Conservation (phyloP, 2,888 invertebrate species). For the Pyrgus malvae region DNA sequence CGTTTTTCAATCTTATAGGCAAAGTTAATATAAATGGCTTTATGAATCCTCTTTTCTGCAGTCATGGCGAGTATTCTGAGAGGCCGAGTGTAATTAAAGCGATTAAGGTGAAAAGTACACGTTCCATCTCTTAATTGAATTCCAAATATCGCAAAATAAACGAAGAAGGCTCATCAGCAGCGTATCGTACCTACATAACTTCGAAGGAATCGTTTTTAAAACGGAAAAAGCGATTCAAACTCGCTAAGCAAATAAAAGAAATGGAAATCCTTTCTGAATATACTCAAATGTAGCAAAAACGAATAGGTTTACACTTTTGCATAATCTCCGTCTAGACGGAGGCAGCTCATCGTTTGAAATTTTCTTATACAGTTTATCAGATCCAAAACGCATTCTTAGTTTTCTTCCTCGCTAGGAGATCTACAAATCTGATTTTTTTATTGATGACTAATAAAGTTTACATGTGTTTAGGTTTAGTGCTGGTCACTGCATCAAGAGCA, state of each 20-base stretch:
- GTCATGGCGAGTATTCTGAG: constrained; percentile 33
- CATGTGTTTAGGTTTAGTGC: no score
- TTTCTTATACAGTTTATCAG: constrained; percentile 48
- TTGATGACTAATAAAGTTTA: no score
- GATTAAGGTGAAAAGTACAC: constrained; percentile 34
- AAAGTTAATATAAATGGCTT: constrained; percentile 12
- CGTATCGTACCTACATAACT: constrained; percentile 50
- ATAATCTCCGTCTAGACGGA: constrained; percentile 79
- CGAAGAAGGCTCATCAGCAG: constrained; percentile 45
- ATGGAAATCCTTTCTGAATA: constrained; percentile 39
- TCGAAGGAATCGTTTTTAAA: constrained; percentile 55
- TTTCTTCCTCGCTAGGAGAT: neutral
- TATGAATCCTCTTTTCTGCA: constrained; percentile 40
- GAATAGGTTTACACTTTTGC: constrained; percentile 67
- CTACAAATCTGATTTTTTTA: no score
- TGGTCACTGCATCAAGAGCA: no score
- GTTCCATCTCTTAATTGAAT: constrained; percentile 43
- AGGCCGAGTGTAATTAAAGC: constrained; percentile 33
- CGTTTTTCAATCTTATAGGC: neutral
- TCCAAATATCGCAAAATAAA: constrained; percentile 46
- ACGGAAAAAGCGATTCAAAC: constrained; percentile 57
- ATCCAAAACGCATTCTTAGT: neutral
- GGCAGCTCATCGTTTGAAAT: constrained; percentile 52
- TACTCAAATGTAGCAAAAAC: constrained; percentile 47
- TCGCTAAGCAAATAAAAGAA: constrained; percentile 60